Evolutionary conservation across 2,113 vertebrate species (phyloP).

Genomic region (Corythornis vintsioides): DNA sequence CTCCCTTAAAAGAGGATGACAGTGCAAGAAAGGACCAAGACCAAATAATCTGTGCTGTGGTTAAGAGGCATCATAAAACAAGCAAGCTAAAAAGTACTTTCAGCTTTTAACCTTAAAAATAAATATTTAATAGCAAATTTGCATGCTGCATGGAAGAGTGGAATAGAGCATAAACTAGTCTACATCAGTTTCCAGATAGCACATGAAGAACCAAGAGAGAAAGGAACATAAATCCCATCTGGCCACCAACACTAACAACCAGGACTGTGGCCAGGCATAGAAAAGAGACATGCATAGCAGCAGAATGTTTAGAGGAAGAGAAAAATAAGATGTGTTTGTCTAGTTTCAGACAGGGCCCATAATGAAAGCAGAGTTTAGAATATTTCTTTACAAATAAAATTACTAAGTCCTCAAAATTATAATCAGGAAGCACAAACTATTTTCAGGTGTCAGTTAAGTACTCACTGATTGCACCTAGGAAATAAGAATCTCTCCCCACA

Average conservation of each 20-base stretch:
- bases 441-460: not conserved
- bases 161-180: not conserved
- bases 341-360: not conserved
- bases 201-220: slow-evolving; percentile 43
- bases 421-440: not conserved
- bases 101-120: slow-evolving; percentile 1
- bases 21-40: not conserved
- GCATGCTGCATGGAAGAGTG: not conserved
- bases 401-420: not conserved
- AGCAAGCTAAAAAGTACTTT: not conserved
- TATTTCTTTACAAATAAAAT: not conserved
- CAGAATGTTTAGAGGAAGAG: slow-evolving; percentile 25
- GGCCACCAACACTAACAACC: slow-evolving; percentile 44
- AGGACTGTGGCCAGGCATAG: slow-evolving; percentile 42
- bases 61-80: not conserved
- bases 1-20: not conserved
- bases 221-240: slow-evolving; percentile 59
- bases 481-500: not conserved
- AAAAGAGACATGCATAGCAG: slow-evolving; percentile 45
- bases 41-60: not conserved
- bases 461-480: not conserved
- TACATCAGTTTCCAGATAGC: slow-evolving; percentile 38
- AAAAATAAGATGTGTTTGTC: slow-evolving; percentile 24
- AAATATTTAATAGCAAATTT: slow-evolving; percentile 31
- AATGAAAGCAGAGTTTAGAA: not conserved